Evolutionary conservation across 2,888 invertebrate genomes (phyloP).

Genomic region (Megastigmus dorsalis): DNA sequence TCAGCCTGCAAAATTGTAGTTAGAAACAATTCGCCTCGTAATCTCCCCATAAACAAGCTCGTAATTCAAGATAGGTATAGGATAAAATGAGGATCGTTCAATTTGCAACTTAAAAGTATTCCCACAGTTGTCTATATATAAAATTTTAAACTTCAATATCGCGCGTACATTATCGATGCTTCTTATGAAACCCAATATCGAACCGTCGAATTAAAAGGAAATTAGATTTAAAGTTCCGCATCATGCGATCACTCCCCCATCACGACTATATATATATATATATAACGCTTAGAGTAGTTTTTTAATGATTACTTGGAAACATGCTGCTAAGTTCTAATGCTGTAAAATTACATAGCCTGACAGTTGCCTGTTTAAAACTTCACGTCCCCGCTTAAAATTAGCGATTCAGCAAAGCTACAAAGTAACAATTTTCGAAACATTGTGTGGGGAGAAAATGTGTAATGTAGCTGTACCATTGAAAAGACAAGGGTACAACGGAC

Average conservation of each 20-base stretch:
- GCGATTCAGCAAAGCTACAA: background rate
- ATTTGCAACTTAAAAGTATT: too few species aligned
- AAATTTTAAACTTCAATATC: too few species aligned
- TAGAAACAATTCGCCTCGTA: too few species aligned
- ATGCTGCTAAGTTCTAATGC: background rate
- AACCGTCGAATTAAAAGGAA: background rate
- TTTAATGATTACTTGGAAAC: slow-evolving; percentile 16
- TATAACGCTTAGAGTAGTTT: slow-evolving; percentile 5
- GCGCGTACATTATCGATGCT: background rate
- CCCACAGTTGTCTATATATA: too few species aligned
- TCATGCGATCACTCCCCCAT: background rate
- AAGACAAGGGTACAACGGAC: background rate
- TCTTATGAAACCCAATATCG: background rate
- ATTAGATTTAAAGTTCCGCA: slow-evolving; percentile 1
- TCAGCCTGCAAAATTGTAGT: too few species aligned
- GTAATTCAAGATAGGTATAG: too few species aligned
- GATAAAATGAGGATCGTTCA: background rate
- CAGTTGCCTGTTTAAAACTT: too few species aligned
- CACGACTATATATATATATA: background rate
- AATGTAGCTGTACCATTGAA: too few species aligned
- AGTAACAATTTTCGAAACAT: slow-evolving; percentile 2
- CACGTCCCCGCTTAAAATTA: background rate
- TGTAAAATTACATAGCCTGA: too few species aligned
- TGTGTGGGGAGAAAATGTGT: background rate
- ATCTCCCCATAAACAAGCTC: too few species aligned